phyloP scores from a whole-genome alignment of 2,888 invertebrate species.

The Steinernema carpocapsae region DNA sequence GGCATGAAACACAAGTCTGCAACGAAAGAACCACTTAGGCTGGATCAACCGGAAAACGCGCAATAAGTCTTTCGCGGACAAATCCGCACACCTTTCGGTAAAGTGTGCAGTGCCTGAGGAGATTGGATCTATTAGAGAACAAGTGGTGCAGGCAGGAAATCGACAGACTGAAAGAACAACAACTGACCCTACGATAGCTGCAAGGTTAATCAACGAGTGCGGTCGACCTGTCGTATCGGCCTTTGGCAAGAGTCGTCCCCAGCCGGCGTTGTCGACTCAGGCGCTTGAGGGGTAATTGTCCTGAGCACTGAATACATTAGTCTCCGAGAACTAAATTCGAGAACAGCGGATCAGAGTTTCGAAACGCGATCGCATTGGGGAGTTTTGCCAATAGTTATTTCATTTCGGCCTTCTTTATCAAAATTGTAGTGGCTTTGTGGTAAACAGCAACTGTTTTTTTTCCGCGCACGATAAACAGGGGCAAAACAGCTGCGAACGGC shows the following conservation, averaged over 20 bases:
- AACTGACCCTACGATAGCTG: constrained; percentile 28
- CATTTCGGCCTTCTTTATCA: too few relatives aligned
- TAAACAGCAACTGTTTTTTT: background rate
- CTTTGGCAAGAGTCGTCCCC: background rate
- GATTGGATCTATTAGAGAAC: constrained; percentile 25
- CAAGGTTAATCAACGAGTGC: constrained; percentile 34
- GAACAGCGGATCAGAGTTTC: too few relatives aligned
- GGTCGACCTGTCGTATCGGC: constrained; percentile 14
- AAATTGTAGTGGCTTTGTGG: background rate
- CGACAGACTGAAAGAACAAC: constrained; percentile 31
- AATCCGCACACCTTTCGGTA: background rate
- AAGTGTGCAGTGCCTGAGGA: background rate
- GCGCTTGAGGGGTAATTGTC: too few relatives aligned
- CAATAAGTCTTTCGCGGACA: background rate
- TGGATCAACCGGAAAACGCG: background rate
- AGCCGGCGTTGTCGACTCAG: too few relatives aligned
- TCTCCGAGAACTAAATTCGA: too few relatives aligned
- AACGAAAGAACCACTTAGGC: background rate
- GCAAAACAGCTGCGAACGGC: background rate
- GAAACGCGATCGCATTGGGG: too few relatives aligned
- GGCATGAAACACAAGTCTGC: constrained; percentile 2
- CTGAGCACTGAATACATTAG: too few relatives aligned
- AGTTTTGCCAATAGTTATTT: too few relatives aligned
- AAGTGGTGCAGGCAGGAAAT: constrained; percentile 26
- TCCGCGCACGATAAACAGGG: background rate